A percentile compares a stretch with the other conserved stretches of the same genome.
Conservation (phyloP, 2,113 vertebrate genomes). For the Oreochromis tanganicae region DNA sequence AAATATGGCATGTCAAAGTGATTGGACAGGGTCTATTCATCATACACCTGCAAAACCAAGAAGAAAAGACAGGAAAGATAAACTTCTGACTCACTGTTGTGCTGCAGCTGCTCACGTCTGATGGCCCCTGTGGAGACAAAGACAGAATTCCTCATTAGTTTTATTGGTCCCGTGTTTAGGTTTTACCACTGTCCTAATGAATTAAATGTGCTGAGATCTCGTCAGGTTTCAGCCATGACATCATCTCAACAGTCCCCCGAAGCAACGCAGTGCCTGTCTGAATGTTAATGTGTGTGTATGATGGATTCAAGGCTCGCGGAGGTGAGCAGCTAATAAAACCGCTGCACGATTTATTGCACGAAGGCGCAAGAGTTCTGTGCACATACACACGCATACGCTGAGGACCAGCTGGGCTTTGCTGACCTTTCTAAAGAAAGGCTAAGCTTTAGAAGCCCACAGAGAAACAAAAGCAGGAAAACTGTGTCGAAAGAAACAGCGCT, state of each 20-base stretch:
- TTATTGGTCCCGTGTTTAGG: not conserved
- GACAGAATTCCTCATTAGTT: not conserved
- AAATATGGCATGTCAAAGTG: not conserved
- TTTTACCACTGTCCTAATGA: not conserved
- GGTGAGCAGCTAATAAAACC: conserved; percentile 18
- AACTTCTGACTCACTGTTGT: not conserved
- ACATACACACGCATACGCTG: not conserved
- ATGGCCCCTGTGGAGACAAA: conserved; percentile 2
- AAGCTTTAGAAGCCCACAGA: not conserved
- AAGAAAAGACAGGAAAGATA: not conserved
- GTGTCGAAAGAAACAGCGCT: not conserved
- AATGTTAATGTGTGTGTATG: not conserved
- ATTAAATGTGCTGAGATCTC: not conserved
- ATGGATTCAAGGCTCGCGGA: not conserved
- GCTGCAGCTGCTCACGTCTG: not conserved
- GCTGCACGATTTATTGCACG: conserved; percentile 9
- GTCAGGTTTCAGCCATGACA: conserved; percentile 16
- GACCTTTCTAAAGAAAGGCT: conserved; percentile 18
- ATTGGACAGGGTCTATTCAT: not conserved
- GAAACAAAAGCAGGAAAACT: conserved; percentile 4
- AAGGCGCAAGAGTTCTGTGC: not conserved
- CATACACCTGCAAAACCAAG: not conserved
- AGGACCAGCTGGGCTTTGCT: conserved; percentile 15
- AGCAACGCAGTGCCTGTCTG: not conserved
- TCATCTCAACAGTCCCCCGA: not conserved